A percentile compares a stretch with the other conserved stretches of the same genome.
phyloP scores from a whole-genome alignment of 1,140 invertebrate genomes.

The Anastrepha ludens region DNA sequence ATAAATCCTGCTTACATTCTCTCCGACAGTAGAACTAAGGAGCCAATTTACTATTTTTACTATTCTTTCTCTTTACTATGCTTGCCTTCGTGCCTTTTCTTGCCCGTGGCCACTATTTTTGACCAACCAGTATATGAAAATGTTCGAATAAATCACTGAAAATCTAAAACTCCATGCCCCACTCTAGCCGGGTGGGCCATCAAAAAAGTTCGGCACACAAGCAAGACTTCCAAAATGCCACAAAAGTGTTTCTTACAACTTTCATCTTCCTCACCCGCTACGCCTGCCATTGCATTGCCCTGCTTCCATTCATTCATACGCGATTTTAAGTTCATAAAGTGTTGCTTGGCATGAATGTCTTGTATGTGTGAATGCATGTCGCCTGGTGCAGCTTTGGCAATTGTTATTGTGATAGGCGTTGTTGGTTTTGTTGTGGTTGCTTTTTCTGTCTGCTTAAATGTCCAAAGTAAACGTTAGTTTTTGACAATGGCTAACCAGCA shows the following conservation, averaged over 20 bases:
- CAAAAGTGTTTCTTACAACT: slow-evolving; percentile 23
- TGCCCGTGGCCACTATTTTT: neutral
- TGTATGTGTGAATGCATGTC: slow-evolving; percentile 40
- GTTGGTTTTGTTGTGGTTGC: neutral
- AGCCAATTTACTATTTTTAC: neutral
- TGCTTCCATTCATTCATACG: neutral
- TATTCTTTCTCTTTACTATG: neutral
- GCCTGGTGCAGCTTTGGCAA: neutral
- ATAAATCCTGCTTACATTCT: slow-evolving; percentile 14
- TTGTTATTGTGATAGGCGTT: neutral
- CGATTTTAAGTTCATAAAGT: slow-evolving; percentile 41
- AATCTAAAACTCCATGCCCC: neutral
- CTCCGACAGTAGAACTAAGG: too few species aligned
- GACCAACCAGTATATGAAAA: slow-evolving; percentile 37
- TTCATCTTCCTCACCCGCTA: neutral
- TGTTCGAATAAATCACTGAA: slow-evolving; percentile 34
- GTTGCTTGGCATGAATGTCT: slow-evolving; percentile 42
- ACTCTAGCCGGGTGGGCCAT: neutral
- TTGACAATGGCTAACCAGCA: slow-evolving; percentile 34
- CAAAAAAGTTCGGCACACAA: neutral
- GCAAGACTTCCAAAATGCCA: slow-evolving; percentile 35
- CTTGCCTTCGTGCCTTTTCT: too few species aligned
- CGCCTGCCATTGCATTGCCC: neutral
- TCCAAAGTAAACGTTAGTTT: slow-evolving; percentile 48
- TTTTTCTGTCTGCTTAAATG: slow-evolving; percentile 20